Evolutionary conservation across 2,888 invertebrate genomes (phyloP), one percentile per base, ranked within the genome.

Genomic region (Diplazon laetatorius): DNA sequence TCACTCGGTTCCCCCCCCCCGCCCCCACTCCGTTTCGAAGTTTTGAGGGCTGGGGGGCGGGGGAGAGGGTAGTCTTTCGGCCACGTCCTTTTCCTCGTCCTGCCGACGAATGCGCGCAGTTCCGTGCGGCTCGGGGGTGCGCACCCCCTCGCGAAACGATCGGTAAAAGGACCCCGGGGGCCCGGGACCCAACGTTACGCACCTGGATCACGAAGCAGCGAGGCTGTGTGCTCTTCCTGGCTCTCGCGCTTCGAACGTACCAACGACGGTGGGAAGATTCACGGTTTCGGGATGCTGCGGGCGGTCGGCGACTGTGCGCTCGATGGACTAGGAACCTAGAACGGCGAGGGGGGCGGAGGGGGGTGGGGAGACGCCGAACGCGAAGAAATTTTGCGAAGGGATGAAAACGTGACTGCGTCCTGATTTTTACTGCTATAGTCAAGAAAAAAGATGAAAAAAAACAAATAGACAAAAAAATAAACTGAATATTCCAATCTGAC

Each of bases 31-130:
- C 16, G 50, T 44, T 44, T 22, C 65, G 42, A 44, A 14, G 25
- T 39, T 57, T 57, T 25, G 6, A 18, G 22, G n/a, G 8, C 30
- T 12, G 62, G 42, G 52, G 75, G 30, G 57, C 42, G 55, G 66
- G 20, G 69, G 65, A 59, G 30, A 55, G 65, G 46, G 57, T 65
- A 46, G 30, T 6, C 30, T 30, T 30, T 6, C 2, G 30, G n/a
- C 71, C 59, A 70, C 78, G 60, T 62, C 70, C 74, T 20, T 42
- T 66, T 52, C 68, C 73, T 52, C 55, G 70, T 77, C 65, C 42
- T 57, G n/a, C 75, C 73, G n/a, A 22, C 78, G 71, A 71, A 82
- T n/a, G n/a, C n/a, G 82, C 63, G 80, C 82, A 78, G 57, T 72
- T 60, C 78, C 44, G 77, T 76, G 80, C 50, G 73, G 68, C 60